Conservation (phyloP, 2,888 invertebrate genomes). For the Cerceris ruficornis region DNA sequence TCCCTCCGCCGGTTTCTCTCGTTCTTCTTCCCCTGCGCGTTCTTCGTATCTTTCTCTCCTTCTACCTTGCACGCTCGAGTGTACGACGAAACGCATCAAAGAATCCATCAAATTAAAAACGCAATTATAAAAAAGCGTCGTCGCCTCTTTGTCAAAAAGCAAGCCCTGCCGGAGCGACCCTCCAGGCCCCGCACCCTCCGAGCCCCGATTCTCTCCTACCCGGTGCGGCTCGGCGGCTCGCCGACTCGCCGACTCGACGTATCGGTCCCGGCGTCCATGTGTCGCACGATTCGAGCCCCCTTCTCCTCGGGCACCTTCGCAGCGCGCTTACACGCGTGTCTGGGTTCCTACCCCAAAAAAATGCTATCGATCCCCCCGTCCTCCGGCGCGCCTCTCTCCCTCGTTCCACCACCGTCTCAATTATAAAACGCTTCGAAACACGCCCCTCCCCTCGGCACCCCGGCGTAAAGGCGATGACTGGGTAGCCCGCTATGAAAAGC, state of each 20-base stretch:
- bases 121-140: conserved; percentile 80
- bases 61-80: conserved; percentile 53
- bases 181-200: conserved; percentile 37
- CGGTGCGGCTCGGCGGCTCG: conserved; percentile 4
- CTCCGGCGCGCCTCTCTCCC: conserved; percentile 40
- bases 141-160: conserved; percentile 77
- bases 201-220: conserved; percentile 24
- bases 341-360: conserved; percentile 70
- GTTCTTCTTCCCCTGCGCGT: conserved; percentile 42
- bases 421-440: conserved; percentile 78
- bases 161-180: conserved; percentile 63
- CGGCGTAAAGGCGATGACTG: conserved; percentile 64
- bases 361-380: conserved; percentile 72
- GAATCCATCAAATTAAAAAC: conserved; percentile 81
- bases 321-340: conserved; percentile 62
- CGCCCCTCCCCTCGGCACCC: conserved; percentile 52
- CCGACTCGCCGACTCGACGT: conserved; percentile 16
- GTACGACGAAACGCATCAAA: conserved; percentile 75
- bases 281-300: conserved; percentile 55
- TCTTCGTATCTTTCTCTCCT: conserved; percentile 20
- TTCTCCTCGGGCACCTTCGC: conserved; percentile 54
- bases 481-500: conserved; percentile 62
- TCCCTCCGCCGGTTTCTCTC: conserved; percentile 11
- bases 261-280: conserved; percentile 21
- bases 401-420: conserved; percentile 70